phyloP scores from a whole-genome alignment of 2,888 invertebrate species.

The Meiosimyza decipiens region DNA sequence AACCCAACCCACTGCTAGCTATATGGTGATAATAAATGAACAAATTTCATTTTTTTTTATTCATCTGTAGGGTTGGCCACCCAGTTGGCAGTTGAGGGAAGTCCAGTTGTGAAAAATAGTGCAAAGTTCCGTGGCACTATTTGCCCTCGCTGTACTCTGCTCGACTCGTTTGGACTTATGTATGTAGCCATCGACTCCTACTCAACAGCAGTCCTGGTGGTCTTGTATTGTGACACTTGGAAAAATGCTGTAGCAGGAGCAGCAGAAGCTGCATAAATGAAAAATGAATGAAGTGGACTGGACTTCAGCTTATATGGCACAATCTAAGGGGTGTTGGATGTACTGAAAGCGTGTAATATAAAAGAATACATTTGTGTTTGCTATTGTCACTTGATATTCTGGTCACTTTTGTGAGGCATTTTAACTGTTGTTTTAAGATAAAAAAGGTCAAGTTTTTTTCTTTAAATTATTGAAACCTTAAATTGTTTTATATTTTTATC shows the following conservation, averaged over 20 bases:
- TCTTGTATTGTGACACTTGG: constrained; percentile 19
- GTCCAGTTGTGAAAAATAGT: constrained; percentile 42
- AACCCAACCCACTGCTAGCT: neutral
- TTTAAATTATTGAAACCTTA: too few relatives aligned
- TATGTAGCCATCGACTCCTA: constrained; percentile 17
- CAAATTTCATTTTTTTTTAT: neutral
- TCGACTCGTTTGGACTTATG: constrained; percentile 39
- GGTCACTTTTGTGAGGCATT: too few relatives aligned
- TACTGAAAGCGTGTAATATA: too few relatives aligned
- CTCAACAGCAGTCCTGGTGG: neutral
- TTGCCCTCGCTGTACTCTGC: constrained; percentile 56
- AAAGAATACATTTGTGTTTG: too few relatives aligned
- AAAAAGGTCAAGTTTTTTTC: too few relatives aligned
- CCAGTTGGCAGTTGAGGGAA: neutral
- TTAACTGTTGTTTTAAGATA: too few relatives aligned
- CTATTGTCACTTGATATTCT: too few relatives aligned
- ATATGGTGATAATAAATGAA: neutral
- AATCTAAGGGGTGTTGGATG: too few relatives aligned
- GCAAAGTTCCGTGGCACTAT: constrained; percentile 58
- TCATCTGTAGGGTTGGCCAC: neutral
- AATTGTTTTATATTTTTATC: too few relatives aligned
- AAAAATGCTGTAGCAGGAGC: neutral
- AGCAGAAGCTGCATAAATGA: constrained; percentile 22
- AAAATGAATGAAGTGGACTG: constrained; percentile 22
- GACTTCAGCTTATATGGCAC: neutral